Conservation (phyloP, 1,140 invertebrate genomes). For the Drosophila virilis region DNA sequence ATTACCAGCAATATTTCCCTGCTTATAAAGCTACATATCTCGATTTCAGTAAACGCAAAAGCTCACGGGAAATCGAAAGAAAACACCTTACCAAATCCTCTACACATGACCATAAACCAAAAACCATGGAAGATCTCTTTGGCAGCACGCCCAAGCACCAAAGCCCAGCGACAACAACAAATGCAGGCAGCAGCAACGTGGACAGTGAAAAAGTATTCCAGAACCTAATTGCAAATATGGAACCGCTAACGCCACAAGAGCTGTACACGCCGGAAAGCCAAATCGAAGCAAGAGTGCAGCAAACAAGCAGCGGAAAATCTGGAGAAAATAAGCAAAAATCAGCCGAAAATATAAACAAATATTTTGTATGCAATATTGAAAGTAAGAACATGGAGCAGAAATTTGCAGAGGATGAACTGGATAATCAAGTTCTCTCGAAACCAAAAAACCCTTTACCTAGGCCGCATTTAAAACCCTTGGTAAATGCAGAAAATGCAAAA, state of each 20-base stretch:
- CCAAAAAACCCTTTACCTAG: background rate
- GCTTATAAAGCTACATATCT: constrained; percentile 9
- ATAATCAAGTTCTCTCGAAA: background rate
- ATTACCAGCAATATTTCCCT: background rate
- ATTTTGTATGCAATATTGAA: constrained; percentile 19
- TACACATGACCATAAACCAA: background rate
- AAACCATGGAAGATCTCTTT: background rate
- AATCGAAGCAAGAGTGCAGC: background rate
- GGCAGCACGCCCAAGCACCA: constrained; percentile 15
- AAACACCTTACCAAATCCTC: constrained; percentile 1
- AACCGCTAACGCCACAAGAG: background rate
- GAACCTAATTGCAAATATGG: background rate
- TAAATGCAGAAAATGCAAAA: background rate
- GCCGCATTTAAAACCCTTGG: background rate
- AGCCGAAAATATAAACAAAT: background rate
- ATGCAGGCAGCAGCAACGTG: background rate
- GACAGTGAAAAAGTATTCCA: background rate
- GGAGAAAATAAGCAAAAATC: background rate
- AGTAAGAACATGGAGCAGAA: background rate
- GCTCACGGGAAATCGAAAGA: background rate
- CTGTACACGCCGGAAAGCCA: background rate
- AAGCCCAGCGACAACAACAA: constrained; percentile 1
- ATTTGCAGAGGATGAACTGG: no score
- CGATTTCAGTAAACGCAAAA: constrained; percentile 14
- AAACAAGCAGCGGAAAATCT: background rate